A percentile compares a stretch with the other conserved stretches of the same genome.
These are phyloP conservation scores for Hydraecia micacea DNA, from an alignment of 2,888 invertebrate genomes.

Conservation along the genomic window DNA sequence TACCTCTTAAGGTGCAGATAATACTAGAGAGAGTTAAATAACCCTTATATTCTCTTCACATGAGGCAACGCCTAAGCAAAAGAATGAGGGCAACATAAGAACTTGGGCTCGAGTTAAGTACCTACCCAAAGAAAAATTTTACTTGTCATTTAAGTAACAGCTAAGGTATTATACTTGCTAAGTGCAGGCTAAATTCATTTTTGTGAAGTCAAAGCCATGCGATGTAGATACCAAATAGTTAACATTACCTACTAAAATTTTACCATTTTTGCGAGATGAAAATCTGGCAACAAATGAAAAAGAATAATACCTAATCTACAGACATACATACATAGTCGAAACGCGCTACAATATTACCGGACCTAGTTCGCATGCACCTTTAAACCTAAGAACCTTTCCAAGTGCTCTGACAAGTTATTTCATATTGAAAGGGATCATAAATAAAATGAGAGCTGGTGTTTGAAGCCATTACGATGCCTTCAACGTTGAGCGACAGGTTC, in stretches of 20 bases:
- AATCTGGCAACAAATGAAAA: not conserved
- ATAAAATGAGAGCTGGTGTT: constrained; percentile 33
- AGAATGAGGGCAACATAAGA: not conserved
- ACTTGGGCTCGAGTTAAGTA: not conserved
- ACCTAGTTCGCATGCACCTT: not conserved
- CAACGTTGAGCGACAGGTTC: constrained; percentile 57
- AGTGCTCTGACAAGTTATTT: constrained; percentile 20
- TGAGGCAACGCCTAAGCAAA: not conserved
- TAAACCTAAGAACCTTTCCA: constrained; percentile 2
- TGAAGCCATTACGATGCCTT: constrained; percentile 36
- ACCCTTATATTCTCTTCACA: not conserved
- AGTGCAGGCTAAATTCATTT: not conserved
- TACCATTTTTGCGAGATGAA: not conserved
- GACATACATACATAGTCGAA: not conserved
- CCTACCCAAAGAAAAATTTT: not conserved
- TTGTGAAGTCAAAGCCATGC: not conserved
- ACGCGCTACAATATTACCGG: not conserved
- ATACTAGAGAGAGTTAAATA: not conserved
- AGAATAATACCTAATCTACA: not conserved
- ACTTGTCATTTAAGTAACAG: not conserved
- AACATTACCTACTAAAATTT: not conserved
- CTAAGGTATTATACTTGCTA: not conserved
- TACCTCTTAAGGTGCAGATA: not conserved
- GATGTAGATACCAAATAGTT: not conserved
- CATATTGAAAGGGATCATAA: constrained; percentile 36